Evolutionary conservation across 2,113 vertebrate genomes (phyloP), one percentile per base, ranked within the genome.

Genomic region (Todiramphus saurophagus): DNA sequence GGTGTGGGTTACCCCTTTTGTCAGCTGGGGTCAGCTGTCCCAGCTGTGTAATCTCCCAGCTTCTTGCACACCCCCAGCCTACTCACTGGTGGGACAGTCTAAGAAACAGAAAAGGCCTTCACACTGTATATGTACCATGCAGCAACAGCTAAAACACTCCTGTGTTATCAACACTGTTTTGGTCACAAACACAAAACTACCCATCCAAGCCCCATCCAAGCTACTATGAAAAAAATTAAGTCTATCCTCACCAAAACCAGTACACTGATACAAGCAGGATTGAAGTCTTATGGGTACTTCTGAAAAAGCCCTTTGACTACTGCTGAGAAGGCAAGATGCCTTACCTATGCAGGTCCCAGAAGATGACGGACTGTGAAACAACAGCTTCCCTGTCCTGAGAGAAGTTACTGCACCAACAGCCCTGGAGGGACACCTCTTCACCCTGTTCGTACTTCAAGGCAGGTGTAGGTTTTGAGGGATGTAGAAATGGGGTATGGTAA

Each of bases 61-160:
- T 19, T 9, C 25, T 28, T 39, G 16, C 11, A 23, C 18, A 30
- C 11, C 10, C 20, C 9, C 17, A 79, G 13, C 17, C 7, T 48
- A 0, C 41, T 48, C 3, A 0, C 35, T 50, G 33, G 11, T 14
- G 4, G n/a, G 14, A 5, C 8, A 16, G 51, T 0, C 1, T 9
- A 8, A 50, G 51, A 35, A 76, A 8, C 23, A 87, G 46, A 63
- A 80, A 58, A 72, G 13, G 20, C 5, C 16, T 62, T 44, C 12
- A 51, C 5, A 0, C 2, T 33, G 2, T 82, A 18, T 51, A 43
- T 67, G 9, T 24, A 53, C 16, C 24, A 13, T 10, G 58, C 19
- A 77, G 1, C 35, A 39, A 25, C 1, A 77, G 23, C 31, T 68
- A 18, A 55, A 88, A 44, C 7, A 10, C 27, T 35, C 28, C 14